Conservation (phyloP, 2,888 invertebrate species). For the Sepioteuthis lessoniana region DNA sequence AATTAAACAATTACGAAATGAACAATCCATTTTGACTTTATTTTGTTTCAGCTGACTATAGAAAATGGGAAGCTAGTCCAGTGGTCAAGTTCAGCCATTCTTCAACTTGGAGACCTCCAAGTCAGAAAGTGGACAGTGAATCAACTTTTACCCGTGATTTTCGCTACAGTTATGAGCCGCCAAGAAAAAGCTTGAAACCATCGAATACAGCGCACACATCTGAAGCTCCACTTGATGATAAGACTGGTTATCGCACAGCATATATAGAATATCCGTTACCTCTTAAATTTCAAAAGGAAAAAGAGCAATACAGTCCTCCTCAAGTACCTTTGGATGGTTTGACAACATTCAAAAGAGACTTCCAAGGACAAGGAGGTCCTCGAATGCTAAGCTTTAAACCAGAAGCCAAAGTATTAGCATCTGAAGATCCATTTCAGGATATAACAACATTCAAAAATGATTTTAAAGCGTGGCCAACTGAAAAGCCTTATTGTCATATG, state of each 20-base stretch:
- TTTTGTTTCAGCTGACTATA: constrained; percentile 68
- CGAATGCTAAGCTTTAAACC: constrained; percentile 71
- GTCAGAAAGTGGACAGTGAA: constrained; percentile 70
- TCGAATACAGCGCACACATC: constrained; percentile 65
- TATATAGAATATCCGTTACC: constrained; percentile 72
- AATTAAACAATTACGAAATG: not conserved
- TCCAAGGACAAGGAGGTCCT: constrained; percentile 60
- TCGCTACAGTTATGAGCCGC: constrained; percentile 62
- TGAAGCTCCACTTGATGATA: constrained; percentile 71
- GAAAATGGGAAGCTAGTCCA: constrained; percentile 67
- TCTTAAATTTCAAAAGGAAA: constrained; percentile 61
- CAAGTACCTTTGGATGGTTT: constrained; percentile 70
- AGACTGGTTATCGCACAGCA: constrained; percentile 71
- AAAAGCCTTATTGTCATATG: constrained; percentile 65
- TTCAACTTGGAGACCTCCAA: constrained; percentile 67
- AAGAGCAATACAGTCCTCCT: constrained; percentile 66
- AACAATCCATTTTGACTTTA: not conserved
- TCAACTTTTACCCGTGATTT: constrained; percentile 73
- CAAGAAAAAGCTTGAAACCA: constrained; percentile 70
- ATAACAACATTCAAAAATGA: constrained; percentile 73
- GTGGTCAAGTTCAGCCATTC: constrained; percentile 58
- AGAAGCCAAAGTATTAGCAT: constrained; percentile 67
- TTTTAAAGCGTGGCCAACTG: constrained; percentile 66
- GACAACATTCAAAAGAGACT: constrained; percentile 71
- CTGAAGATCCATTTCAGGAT: constrained; percentile 72